phyloP scores from a whole-genome alignment of 2,113 vertebrate genomes.

The Anolis carolinensis region DNA sequence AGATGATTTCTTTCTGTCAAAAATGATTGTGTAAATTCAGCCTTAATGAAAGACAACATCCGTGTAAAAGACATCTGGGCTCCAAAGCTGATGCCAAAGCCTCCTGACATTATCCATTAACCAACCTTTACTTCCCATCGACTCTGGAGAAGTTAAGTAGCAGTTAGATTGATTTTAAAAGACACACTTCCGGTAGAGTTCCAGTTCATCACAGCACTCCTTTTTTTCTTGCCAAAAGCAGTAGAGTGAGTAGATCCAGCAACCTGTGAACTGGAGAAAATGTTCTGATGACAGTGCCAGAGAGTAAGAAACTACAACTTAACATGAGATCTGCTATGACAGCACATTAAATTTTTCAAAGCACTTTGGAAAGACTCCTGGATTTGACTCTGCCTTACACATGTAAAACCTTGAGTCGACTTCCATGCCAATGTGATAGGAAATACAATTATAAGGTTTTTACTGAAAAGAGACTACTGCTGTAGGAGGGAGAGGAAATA shows the following conservation, averaged over 20 bases:
- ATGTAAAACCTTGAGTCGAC: neutral
- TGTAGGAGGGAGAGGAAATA: no score
- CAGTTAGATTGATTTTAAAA: slow-evolving; percentile 10
- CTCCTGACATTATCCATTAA: slow-evolving; percentile 1
- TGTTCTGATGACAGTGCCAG: neutral
- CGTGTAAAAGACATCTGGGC: neutral
- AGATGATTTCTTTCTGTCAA: neutral
- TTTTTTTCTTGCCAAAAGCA: neutral
- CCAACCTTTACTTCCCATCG: neutral
- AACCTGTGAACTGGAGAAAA: slow-evolving; percentile 19
- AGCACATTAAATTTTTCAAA: slow-evolving; percentile 16
- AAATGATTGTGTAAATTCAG: neutral
- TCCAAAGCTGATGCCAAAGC: neutral
- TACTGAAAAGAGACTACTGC: neutral
- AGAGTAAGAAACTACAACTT: neutral
- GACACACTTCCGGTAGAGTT: neutral
- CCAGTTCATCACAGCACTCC: neutral
- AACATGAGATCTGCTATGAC: neutral
- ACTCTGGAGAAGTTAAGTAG: neutral
- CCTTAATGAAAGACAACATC: neutral
- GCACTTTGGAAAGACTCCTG: neutral
- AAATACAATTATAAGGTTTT: neutral
- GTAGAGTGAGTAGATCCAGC: neutral
- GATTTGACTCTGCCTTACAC: neutral
- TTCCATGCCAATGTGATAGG: neutral